A percentile compares a stretch with the other conserved stretches of the same genome.
phyloP scores from a whole-genome alignment of 2,113 vertebrate genomes.

The Cheilinus undulatus region DNA sequence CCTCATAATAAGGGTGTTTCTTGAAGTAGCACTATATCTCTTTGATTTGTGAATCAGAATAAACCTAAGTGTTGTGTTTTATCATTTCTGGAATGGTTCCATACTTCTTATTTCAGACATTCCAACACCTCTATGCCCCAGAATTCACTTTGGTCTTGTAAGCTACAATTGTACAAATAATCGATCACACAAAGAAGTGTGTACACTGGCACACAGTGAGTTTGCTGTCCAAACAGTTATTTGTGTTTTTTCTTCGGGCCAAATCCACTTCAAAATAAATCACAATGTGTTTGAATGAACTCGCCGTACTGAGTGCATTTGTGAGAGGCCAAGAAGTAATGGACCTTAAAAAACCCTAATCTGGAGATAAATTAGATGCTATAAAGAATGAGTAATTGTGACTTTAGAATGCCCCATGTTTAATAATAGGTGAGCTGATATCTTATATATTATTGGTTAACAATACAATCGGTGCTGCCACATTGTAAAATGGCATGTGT shows the following conservation, averaged over 20 bases:
- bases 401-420: background rate
- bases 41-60: no score
- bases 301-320: background rate
- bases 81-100: no score
- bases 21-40: no score
- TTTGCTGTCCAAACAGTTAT: background rate
- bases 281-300: background rate
- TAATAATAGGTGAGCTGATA: conserved; percentile 1
- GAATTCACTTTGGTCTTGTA: no score
- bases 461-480: conserved; percentile 38
- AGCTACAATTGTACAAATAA: background rate
- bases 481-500: conserved; percentile 22
- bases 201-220: background rate
- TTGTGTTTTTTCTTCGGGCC: background rate
- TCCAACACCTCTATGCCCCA: no score
- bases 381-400: conserved; percentile 12
- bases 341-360: background rate
- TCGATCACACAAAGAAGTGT: background rate
- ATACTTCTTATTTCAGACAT: no score
- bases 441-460: conserved; percentile 24
- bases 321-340: background rate
- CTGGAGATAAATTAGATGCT: conserved; percentile 2
- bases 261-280: background rate
- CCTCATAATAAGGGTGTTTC: no score
- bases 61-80: no score